These are phyloP conservation scores for Brachionus rubens DNA, from an alignment of 1,140 invertebrate species.

Conservation along the genomic window DNA sequence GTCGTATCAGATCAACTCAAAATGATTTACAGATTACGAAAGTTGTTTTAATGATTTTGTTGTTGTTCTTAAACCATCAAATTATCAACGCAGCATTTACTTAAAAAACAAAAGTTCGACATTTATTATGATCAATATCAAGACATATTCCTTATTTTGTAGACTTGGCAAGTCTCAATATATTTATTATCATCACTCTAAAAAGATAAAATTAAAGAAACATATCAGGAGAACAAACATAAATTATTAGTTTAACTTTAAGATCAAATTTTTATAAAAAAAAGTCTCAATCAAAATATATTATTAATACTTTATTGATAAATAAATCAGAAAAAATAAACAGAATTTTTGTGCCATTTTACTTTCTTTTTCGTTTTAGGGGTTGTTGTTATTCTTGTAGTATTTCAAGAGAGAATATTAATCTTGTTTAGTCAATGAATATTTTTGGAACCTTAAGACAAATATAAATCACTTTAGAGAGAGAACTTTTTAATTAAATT, in stretches of 20 bases:
- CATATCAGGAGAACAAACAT: slow-evolving; percentile 12
- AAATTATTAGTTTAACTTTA: slow-evolving; percentile 44
- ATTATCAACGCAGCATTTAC: slow-evolving; percentile 45
- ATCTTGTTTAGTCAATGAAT: slow-evolving; percentile 34
- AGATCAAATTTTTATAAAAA: slow-evolving; percentile 39
- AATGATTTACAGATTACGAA: slow-evolving; percentile 29
- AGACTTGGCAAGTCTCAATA: slow-evolving; percentile 29
- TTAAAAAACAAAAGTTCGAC: slow-evolving; percentile 45
- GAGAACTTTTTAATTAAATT: slow-evolving; percentile 26
- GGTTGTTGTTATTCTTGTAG: too few relatives aligned
- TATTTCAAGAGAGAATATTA: not conserved
- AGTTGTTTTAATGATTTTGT: slow-evolving; percentile 3
- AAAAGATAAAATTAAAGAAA: slow-evolving; percentile 1
- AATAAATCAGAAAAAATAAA: slow-evolving; percentile 32
- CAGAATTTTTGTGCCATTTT: slow-evolving; percentile 11
- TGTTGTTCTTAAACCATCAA: slow-evolving; percentile 30
- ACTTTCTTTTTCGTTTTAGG: not conserved
- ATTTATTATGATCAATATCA: slow-evolving; percentile 44
- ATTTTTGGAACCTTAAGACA: slow-evolving; percentile 27
- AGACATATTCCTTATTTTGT: slow-evolving; percentile 9
- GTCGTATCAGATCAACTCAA: not conserved
- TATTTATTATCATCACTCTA: slow-evolving; percentile 44
- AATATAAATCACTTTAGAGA: slow-evolving; percentile 35
- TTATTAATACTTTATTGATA: slow-evolving; percentile 43
- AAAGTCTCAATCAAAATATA: slow-evolving; percentile 45